Evolutionary conservation across 1,140 invertebrate genomes (phyloP), one percentile per base, ranked within the genome.

Genomic region (Drosophila novamexicana): DNA sequence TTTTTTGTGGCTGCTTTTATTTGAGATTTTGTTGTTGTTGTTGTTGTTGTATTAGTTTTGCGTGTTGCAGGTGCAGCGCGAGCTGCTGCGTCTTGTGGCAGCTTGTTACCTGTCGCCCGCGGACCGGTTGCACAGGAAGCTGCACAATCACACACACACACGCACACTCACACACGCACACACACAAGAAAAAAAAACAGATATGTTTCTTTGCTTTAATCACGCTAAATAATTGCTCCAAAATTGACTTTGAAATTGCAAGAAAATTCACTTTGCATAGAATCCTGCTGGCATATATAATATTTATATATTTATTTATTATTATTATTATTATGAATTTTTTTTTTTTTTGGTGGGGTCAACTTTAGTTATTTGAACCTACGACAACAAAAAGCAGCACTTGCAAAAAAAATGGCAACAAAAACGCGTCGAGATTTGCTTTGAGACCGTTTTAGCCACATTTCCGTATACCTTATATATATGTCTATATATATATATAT

Each of bases 111-210:
- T 66, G 69, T 63, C 58, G 66, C 57, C 62, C 22, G n/a, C 57
- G 81, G 81, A 86, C 83, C 83, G 83, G 83, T 86, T 86, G 79
- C 74, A 74, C 77, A 77, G 74, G 79, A 79, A 79, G 77, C 77
- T 73, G 61, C 29, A 9, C 62, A 37, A 45, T 32, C 49, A 54
- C 62, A 61, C 54, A 44, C 50, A 16, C 62, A 45, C 66, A 59
- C 71, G 1, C 18, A 59, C 71, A 37, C 74, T 49, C 22, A 22
- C 22, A 59, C 74, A 29, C 22, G 22, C 22, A 61, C 70, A 49
- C 53, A 14, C 53, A 58, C 68, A 34, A 54, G 42, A 80, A 75
- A 42, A 81, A 70, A 66, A 81, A 61, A 61, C 37, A 71, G 42
- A 34, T 49, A 73, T 40, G 22, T 22, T 16, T 52, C 32, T 7